Percentiles rank a stretch among this genome's conserved stretches.
These are phyloP conservation scores for Bathynomus jamesi DNA, from an alignment of 1,140 invertebrate genomes.

Conservation along the genomic window DNA sequence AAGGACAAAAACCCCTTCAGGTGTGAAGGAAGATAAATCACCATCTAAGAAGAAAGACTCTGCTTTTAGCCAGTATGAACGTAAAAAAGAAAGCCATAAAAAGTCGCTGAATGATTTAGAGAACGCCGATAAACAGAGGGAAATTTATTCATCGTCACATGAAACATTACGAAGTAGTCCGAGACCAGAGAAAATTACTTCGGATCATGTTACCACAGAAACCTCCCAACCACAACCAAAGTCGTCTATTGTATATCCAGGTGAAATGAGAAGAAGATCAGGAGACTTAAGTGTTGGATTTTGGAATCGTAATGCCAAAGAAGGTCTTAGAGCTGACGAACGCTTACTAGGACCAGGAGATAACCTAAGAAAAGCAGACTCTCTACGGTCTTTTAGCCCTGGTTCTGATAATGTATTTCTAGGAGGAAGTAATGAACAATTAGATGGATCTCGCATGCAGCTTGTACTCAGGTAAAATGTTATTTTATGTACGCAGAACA, in stretches of 20 bases:
- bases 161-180: neutral
- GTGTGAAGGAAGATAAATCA: neutral
- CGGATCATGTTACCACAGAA: neutral
- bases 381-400: slow-evolving; percentile 69
- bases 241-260: neutral
- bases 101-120: neutral
- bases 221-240: neutral
- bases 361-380: slow-evolving; percentile 58
- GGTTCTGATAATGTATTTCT: slow-evolving; percentile 83
- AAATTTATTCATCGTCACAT: neutral
- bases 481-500: too few relatives aligned
- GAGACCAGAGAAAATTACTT: neutral
- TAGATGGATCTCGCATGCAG: slow-evolving; percentile 6
- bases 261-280: neutral
- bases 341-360: neutral
- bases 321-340: neutral
- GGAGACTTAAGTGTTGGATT: neutral
- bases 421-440: slow-evolving; percentile 50
- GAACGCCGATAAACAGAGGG: neutral
- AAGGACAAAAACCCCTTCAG: slow-evolving; percentile 4
- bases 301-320: neutral
- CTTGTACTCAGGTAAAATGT: neutral
- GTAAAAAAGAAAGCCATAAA: neutral
- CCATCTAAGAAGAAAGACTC: neutral
- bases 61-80: neutral